Conservation (phyloP, 2,888 invertebrate genomes). For the Acanthosoma haemorrhoidale region DNA sequence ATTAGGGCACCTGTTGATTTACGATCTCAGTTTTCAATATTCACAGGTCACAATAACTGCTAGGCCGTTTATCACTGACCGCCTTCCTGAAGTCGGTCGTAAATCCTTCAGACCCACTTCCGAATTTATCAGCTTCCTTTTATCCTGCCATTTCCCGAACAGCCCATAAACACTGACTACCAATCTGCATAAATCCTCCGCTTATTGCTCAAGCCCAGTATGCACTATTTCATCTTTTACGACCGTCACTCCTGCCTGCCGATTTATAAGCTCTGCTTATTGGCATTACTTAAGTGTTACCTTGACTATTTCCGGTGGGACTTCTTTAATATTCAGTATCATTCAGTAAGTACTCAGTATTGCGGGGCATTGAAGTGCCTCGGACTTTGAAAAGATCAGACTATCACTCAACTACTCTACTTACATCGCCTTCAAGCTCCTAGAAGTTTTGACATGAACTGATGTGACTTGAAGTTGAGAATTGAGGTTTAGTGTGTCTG, state of each 20-base stretch:
- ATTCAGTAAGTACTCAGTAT: no score
- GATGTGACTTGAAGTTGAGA: no score
- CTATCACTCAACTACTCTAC: no score
- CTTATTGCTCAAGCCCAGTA: neutral
- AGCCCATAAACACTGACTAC: neutral
- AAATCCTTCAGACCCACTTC: neutral
- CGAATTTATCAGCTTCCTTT: conserved; percentile 1
- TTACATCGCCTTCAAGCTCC: no score
- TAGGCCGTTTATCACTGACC: neutral
- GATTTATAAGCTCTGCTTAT: conserved; percentile 5
- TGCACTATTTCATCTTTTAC: conserved; percentile 6
- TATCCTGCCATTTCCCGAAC: neutral
- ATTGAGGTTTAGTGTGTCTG: no score
- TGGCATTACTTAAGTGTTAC: no score
- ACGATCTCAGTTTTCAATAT: conserved; percentile 7
- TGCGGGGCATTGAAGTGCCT: no score
- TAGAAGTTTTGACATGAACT: no score
- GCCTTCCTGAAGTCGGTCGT: neutral
- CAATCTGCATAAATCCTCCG: conserved; percentile 9
- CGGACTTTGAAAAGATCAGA: no score
- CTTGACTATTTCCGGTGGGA: no score
- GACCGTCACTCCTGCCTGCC: neutral
- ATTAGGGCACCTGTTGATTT: conserved; percentile 12
- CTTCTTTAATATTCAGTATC: no score
- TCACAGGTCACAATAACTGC: conserved; percentile 12